These are phyloP conservation scores for Tenthredo distinguenda DNA, from an alignment of 2,888 invertebrate genomes.

Conservation along the genomic window DNA sequence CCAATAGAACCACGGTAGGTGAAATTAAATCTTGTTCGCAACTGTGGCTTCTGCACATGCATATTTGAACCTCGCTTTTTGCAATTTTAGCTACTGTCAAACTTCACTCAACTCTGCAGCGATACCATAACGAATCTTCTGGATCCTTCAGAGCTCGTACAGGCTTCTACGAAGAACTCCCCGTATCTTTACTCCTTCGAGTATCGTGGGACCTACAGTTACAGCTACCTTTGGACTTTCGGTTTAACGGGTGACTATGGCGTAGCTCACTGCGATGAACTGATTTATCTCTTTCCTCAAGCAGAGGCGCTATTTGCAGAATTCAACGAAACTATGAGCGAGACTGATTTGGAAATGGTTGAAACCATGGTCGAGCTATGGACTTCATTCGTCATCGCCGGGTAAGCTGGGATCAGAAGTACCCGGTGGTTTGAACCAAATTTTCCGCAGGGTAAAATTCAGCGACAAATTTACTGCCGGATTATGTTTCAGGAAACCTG, in stretches of 20 bases:
- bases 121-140: background rate
- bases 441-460: background rate
- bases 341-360: constrained; percentile 12
- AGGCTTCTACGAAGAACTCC: background rate
- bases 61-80: background rate
- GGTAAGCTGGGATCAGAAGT: background rate
- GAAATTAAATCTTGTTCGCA: background rate
- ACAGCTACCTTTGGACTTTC: background rate
- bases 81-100: background rate
- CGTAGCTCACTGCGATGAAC: constrained; percentile 9
- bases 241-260: background rate
- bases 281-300: constrained; percentile 21
- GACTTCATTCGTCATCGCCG: constrained; percentile 31
- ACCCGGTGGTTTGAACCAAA: background rate
- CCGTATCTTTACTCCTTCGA: constrained; percentile 13
- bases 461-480: background rate
- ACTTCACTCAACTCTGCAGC: background rate
- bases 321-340: constrained; percentile 1
- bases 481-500: background rate
- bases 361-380: constrained; percentile 24
- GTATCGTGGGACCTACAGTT: constrained; percentile 31
- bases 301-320: background rate
- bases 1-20: constrained; percentile 1
- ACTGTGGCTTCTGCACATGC: background rate
- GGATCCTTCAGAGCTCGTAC: background rate